phyloP scores from a whole-genome alignment of 2,888 invertebrate genomes.

The Drosophila monieri region DNA sequence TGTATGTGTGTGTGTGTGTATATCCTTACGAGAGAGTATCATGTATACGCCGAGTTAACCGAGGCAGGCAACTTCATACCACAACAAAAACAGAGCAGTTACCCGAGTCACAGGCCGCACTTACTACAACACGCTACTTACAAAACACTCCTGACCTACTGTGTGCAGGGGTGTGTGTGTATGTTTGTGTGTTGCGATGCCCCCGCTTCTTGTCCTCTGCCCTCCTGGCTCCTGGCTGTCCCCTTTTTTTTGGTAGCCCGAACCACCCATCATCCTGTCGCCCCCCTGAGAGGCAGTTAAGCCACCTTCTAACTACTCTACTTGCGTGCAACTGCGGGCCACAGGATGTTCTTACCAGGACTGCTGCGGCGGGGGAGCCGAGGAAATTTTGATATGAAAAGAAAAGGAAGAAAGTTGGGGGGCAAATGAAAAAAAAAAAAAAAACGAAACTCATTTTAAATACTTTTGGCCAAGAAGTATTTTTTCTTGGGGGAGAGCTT shows the following conservation, averaged over 20 bases:
- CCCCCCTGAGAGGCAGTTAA: slow-evolving; percentile 30
- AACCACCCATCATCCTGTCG: slow-evolving; percentile 1
- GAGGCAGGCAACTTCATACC: slow-evolving; percentile 75
- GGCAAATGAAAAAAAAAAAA: slow-evolving; percentile 8
- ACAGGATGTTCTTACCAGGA: slow-evolving; percentile 53
- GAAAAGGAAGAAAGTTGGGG: slow-evolving; percentile 45
- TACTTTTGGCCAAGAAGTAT: slow-evolving; percentile 29
- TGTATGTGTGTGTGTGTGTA: slow-evolving; percentile 42
- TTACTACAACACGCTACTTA: slow-evolving; percentile 73
- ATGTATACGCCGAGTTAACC: slow-evolving; percentile 68
- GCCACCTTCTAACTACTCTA: slow-evolving; percentile 50
- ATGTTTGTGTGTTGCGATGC: not conserved
- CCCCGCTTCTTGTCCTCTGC: slow-evolving; percentile 4
- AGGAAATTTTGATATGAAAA: slow-evolving; percentile 68
- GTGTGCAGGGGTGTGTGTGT: slow-evolving; percentile 18
- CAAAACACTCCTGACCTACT: slow-evolving; percentile 75
- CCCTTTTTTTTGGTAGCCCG: not conserved
- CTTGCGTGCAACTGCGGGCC: slow-evolving; percentile 48
- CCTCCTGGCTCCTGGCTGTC: not conserved
- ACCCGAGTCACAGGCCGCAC: slow-evolving; percentile 50
- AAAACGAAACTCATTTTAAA: slow-evolving; percentile 66
- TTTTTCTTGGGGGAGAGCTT: slow-evolving; percentile 39
- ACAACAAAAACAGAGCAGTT: slow-evolving; percentile 65
- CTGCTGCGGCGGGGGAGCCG: slow-evolving; percentile 10
- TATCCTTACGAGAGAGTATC: slow-evolving; percentile 38